These are phyloP conservation scores for Phoebastria nigripes DNA, from an alignment of 2,797 vertebrate species.

Conservation along the genomic window DNA sequence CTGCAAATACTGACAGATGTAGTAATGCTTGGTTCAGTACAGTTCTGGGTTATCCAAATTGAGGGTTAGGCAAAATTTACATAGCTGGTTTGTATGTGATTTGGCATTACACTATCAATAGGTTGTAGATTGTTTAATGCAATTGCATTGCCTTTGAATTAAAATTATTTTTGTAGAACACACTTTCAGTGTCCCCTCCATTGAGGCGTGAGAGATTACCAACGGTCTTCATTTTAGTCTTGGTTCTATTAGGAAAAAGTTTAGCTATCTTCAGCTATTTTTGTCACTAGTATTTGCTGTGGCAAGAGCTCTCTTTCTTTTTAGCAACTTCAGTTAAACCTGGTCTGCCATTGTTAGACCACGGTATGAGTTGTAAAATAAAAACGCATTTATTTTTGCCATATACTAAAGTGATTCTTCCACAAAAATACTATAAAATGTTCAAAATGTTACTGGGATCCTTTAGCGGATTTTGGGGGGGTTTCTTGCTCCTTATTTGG, in stretches of 20 bases:
- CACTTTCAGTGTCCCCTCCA: neutral
- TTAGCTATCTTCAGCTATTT: neutral
- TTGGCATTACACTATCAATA: neutral
- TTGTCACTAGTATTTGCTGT: neutral
- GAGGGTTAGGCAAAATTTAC: neutral
- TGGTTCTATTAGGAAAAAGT: neutral
- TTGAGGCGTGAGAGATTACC: neutral
- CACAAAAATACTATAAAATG: neutral
- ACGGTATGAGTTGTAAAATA: neutral
- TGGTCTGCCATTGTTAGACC: neutral
- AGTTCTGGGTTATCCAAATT: neutral
- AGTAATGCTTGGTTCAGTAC: neutral
- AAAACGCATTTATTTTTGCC: neutral
- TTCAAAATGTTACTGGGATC: neutral
- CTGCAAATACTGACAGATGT: neutral
- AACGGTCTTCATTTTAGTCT: neutral
- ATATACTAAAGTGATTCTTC: neutral
- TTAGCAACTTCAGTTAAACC: neutral
- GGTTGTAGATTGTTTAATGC: neutral
- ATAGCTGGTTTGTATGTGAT: neutral
- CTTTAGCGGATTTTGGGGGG: fast-evolving
- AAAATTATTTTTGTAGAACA: neutral
- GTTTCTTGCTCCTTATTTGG: neutral
- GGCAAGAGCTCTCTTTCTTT: neutral
- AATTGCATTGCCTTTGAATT: neutral